Base-by-base conservation (phyloP, 2,797 vertebrate species). In the Erpetoichthys calabaricus region DNA sequence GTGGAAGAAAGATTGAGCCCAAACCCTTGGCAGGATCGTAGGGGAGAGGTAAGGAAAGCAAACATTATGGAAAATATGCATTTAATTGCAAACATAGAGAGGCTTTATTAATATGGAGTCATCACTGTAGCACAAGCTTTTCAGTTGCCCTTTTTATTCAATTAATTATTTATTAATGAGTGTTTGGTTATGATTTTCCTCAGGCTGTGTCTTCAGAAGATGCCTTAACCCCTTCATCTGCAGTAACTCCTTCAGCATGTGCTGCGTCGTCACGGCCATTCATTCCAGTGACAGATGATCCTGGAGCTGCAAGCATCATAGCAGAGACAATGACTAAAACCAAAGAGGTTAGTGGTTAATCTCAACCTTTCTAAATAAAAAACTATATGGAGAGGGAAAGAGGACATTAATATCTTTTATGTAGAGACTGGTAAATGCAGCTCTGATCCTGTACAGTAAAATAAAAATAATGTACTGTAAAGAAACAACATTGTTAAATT, bases 271-370 rank as follows among this genome's bases (percentile, higher is more conserved):
- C 93, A 0, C 89, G 96, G 43, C 96, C 96, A 25, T 99, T 99
- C 68, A 98, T 99, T 71, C 96, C 96, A 0, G 94, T 99, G 67
- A 99, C 95, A 0, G 96, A 99, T 63, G 96, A 99, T 73, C 96
- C 91, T 1, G 92, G 96, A 68, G 96, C 96, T 41, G 96, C 96
- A 65, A 98, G 92, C 80, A 99, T 98, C 72, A 98, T 99, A 58
- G 96, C 96, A 5, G 96, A 99, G 71, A 99, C 95, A 57, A 98
- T 99, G 96, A 94, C 95, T 55, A 97, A 99, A 79, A 94, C 94
- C 51, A 98, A 96, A 86, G 95, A 96, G 80, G 96, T 92, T 57
- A 57, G 63, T 56, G n/a, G 47, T 25, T 3, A 2, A 9, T 4
- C 6, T 57, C 5, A 9, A 47, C 5, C 43, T 8, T 56, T 47